phyloP scores from a whole-genome alignment of 2,797 vertebrate species.

The Enteromius viviparus region DNA sequence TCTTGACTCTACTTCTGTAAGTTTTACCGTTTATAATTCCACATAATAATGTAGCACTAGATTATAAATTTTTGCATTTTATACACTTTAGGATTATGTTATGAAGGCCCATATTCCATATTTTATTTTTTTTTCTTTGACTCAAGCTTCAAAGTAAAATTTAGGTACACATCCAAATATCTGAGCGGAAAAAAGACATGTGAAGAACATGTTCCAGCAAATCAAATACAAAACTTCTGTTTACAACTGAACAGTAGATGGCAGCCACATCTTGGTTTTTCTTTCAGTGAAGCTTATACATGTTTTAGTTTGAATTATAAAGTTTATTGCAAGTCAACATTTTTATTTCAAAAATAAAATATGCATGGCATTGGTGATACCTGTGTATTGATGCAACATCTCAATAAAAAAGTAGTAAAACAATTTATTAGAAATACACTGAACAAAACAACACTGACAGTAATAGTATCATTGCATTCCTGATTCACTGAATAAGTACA shows the following conservation, averaged over 20 bases:
- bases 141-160: neutral
- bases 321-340: neutral
- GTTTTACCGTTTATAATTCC: neutral
- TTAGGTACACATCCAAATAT: neutral
- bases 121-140: neutral
- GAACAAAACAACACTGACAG: neutral
- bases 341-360: neutral
- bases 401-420: neutral
- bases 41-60: neutral
- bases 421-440: neutral
- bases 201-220: neutral
- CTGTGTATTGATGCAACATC: neutral
- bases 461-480: conserved; percentile 16
- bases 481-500: neutral
- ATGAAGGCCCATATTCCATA: too few species aligned
- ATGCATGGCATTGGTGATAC: neutral
- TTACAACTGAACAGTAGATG: conserved; percentile 42
- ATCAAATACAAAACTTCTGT: neutral
- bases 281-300: neutral
- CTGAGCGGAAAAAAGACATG: neutral
- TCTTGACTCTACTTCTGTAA: neutral
- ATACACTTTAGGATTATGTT: neutral
- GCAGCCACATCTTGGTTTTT: conserved; percentile 25
- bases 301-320: neutral
- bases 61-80: neutral